Base-by-base conservation (phyloP, 1,140 invertebrate genomes). In the Asobara japonica region DNA sequence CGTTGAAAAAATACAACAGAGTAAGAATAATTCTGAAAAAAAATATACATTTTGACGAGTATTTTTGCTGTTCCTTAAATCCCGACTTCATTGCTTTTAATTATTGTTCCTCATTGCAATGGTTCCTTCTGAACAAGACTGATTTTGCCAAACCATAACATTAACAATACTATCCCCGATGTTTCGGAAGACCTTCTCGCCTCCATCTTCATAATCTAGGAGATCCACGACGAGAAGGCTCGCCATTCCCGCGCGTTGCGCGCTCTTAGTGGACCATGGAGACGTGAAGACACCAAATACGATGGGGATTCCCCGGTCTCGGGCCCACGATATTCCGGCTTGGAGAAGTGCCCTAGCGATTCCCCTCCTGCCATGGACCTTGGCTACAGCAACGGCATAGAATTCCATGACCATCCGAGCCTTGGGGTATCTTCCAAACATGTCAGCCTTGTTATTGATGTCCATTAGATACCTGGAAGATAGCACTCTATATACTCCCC, bases 231-330 rank as follows among this genome's bases (percentile, higher is more conserved):
- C 71, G 61, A 73, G 3, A 0, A 78, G 11, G 7, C 13, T 72
- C 13, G 36, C 62, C 67, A 81, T 33, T 3, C 74, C 76, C 10
- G 76, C 16, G 22, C 73, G 75, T 13, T 73, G 62, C 0, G 77
- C 74, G 7, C 73, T 72, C 7, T 48, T 77, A 18, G 45, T 80
- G 20, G 79, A 80, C 20, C 74, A 76, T 0, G 70, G 20, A 0
- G 78, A 82, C 3, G 80, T 80, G 30, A 72, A 80, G 0, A 79
- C 31, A 0, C 77, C 79, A 45, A 79, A 82, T 38, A 79, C 64
- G 7, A 82, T 38, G 20, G 77, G 56, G 5, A 76, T 56, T 16
- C 62, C 64, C 20, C 31, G 11, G 0, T 41, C 1, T 66, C 56
- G 67, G 1, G 73, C 75, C 0, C 69, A 56, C 4, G 22, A 27